These are phyloP conservation scores for Dunckerocampus dactyliophorus DNA, from an alignment of 2,113 vertebrate genomes.

Conservation along the genomic window DNA sequence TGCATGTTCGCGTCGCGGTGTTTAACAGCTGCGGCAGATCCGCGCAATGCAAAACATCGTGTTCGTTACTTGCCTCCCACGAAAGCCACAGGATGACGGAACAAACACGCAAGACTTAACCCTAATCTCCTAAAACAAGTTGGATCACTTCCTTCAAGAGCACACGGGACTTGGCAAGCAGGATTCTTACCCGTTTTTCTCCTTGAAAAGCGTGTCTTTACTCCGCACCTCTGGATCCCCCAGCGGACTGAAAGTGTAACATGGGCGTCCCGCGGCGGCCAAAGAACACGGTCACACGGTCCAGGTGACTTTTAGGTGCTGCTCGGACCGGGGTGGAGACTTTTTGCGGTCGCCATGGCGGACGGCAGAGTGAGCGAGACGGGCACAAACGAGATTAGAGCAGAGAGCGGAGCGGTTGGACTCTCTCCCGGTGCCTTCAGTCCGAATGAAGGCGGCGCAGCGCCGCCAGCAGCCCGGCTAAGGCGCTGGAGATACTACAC, in stretches of 20 bases:
- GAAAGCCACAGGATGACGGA: constrained; percentile 51
- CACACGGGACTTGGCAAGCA: constrained; percentile 29
- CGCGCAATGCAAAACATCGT: constrained; percentile 11
- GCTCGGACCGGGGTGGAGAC: constrained; percentile 34
- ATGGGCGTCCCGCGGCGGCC: constrained; percentile 43
- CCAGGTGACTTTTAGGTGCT: constrained; percentile 40
- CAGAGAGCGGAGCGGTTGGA: not conserved
- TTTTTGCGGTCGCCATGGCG: constrained; percentile 73
- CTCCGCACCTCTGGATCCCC: constrained; percentile 47
- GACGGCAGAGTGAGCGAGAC: constrained; percentile 55
- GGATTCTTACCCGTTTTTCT: constrained; percentile 47
- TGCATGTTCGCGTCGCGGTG: not conserved
- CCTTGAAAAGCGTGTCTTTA: constrained; percentile 34
- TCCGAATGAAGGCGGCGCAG: not conserved
- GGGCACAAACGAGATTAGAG: constrained; percentile 1
- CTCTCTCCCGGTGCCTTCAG: not conserved
- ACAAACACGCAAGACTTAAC: constrained; percentile 65
- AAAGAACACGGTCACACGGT: not conserved
- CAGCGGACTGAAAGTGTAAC: constrained; percentile 27
- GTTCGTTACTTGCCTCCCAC: constrained; percentile 22
- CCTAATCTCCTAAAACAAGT: constrained; percentile 72
- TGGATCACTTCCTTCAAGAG: constrained; percentile 57
- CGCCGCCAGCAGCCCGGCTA: too few relatives aligned
- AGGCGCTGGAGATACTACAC: not conserved
- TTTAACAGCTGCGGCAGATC: constrained; percentile 12